Evolutionary conservation across 2,113 vertebrate species (phyloP).

Genomic region (Chaetodon auriga): DNA sequence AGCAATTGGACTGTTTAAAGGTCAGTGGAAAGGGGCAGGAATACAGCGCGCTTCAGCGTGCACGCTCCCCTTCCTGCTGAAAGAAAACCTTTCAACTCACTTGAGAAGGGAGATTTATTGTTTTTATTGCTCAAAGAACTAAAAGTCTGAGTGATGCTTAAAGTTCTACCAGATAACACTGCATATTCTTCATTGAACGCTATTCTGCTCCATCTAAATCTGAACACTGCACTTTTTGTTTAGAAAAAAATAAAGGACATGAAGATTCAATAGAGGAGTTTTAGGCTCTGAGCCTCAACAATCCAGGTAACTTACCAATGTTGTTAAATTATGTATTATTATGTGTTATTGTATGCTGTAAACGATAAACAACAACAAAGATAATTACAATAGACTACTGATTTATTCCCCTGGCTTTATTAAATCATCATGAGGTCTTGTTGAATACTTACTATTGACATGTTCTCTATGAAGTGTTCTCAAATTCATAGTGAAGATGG

Average conservation of each 20-base stretch:
- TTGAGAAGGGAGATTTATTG: not conserved
- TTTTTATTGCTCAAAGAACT: not conserved
- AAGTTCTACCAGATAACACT: not conserved
- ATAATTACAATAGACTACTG: not conserved
- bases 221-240: not conserved
- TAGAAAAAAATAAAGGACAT: not conserved
- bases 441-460: not conserved
- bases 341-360: not conserved
- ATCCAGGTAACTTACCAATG: not conserved
- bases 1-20: constrained; percentile 16
- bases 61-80: not conserved
- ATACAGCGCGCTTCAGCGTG: not conserved
- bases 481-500: not conserved
- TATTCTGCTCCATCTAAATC: not conserved
- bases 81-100: not conserved
- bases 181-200: not conserved
- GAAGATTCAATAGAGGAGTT: not conserved
- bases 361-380: not conserved
- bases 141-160: not conserved
- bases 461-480: not conserved
- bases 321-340: too few species aligned
- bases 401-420: constrained; percentile 11
- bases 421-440: constrained; percentile 3
- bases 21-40: constrained; percentile 10
- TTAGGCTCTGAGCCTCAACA: not conserved